A percentile compares a stretch with the other conserved stretches of the same genome.
Conservation (phyloP, 1,140 invertebrate species). For the Luehdorfia chinensis region DNA sequence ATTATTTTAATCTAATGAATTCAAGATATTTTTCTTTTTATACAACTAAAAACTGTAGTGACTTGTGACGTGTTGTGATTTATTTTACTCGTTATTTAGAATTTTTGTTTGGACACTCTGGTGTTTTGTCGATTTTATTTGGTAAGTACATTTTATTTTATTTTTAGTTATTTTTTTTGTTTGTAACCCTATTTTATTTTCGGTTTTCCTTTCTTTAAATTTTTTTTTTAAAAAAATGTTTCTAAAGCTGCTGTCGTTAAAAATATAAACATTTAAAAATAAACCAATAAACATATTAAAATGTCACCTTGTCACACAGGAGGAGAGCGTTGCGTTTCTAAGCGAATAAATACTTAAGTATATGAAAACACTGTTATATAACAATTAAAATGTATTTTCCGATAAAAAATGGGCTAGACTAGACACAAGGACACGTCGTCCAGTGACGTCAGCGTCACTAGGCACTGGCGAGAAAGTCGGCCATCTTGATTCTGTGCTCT, state of each 20-base stretch:
- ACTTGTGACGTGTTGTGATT: constrained; percentile 70
- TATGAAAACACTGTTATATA: constrained; percentile 21
- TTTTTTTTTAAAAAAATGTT: constrained; percentile 19
- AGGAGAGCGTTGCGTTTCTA: background rate
- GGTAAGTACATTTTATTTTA: constrained; percentile 57
- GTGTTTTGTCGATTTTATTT: constrained; percentile 55
- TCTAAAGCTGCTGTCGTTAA: too few species aligned
- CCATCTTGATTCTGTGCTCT: constrained; percentile 68
- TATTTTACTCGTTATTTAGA: constrained; percentile 44
- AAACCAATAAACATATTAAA: background rate
- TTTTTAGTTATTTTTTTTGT: constrained; percentile 25
- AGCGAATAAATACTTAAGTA: background rate
- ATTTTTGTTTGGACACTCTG: constrained; percentile 61
- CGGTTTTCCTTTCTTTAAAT: constrained; percentile 22
- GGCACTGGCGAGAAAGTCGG: constrained; percentile 69
- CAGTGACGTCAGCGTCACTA: constrained; percentile 70
- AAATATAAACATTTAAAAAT: too few species aligned
- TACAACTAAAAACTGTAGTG: constrained; percentile 56
- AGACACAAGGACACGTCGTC: constrained; percentile 68
- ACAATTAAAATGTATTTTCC: constrained; percentile 29
- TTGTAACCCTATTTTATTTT: constrained; percentile 23
- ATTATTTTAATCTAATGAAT: constrained; percentile 32
- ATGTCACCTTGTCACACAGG: constrained; percentile 2
- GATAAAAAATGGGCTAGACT: constrained; percentile 43
- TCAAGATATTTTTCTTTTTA: constrained; percentile 52